These are phyloP conservation scores for Peromyscus leucopus DNA, from an alignment of 2,113 vertebrate species.

Conservation along the genomic window DNA sequence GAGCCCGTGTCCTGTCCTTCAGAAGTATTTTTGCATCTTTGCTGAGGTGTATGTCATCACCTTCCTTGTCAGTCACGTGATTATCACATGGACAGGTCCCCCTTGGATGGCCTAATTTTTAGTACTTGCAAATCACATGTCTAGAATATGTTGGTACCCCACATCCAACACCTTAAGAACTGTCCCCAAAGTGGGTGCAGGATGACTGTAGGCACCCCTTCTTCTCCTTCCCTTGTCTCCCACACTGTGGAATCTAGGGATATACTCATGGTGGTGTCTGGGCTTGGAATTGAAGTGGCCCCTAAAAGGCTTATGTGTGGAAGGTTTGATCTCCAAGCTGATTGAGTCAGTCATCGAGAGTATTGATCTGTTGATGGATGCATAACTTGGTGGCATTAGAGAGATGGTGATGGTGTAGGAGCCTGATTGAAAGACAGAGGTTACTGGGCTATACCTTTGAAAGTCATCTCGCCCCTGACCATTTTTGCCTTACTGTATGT, in stretches of 20 bases:
- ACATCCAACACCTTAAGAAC: not conserved
- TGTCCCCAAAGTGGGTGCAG: not conserved
- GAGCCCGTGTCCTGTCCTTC: not conserved
- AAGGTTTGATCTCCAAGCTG: not conserved
- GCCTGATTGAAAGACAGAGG: not conserved
- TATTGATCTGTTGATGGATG: not conserved
- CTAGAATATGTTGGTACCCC: not conserved
- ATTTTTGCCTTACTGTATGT: not conserved
- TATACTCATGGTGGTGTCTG: too few relatives aligned
- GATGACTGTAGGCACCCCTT: not conserved
- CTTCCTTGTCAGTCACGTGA: not conserved
- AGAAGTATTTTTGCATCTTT: not conserved
- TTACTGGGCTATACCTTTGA: not conserved
- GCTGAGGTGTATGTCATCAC: not conserved
- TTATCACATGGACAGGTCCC: fast-evolving
- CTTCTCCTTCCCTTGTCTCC: not conserved
- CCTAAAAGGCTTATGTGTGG: not conserved
- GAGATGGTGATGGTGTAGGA: not conserved
- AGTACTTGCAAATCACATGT: not conserved
- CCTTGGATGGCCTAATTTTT: not conserved
- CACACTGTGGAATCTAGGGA: not conserved
- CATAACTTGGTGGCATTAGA: not conserved
- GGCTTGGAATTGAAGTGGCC: not conserved
- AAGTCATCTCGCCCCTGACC: not conserved
- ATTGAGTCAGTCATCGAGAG: not conserved